Evolutionary conservation across 2,113 vertebrate genomes (phyloP).

Genomic region (Beaufortia kweichowensis): DNA sequence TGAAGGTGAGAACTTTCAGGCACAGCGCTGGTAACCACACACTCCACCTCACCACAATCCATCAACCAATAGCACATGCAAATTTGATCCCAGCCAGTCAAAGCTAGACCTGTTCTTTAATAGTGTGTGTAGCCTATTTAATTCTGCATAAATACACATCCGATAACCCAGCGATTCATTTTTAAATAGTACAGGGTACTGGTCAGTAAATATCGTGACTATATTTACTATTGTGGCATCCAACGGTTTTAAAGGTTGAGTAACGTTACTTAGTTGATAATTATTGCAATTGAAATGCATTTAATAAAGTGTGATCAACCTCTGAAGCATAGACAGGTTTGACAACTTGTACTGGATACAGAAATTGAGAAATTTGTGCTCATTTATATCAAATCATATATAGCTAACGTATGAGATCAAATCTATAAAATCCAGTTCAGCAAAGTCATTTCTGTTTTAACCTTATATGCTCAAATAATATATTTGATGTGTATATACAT

Average conservation of each 20-base stretch:
- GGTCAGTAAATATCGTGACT: neutral
- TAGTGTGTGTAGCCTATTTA: neutral
- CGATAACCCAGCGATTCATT: neutral
- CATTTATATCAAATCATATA: too few relatives aligned
- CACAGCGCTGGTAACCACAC: conserved; percentile 47
- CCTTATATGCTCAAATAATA: too few relatives aligned
- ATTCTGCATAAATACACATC: neutral
- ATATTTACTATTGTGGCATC: too few relatives aligned
- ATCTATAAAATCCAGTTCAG: too few relatives aligned
- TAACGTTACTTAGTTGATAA: too few relatives aligned
- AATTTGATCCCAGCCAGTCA: conserved; percentile 45
- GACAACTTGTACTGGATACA: too few relatives aligned
- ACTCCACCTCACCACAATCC: conserved; percentile 50
- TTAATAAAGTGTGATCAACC: too few relatives aligned
- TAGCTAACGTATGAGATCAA: too few relatives aligned
- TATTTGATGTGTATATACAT: neutral
- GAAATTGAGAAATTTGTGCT: too few relatives aligned
- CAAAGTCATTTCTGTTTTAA: conserved; percentile 1
- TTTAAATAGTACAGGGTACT: neutral
- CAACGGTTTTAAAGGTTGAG: too few relatives aligned
- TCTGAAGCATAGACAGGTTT: too few relatives aligned
- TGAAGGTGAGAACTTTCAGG: conserved; percentile 43
- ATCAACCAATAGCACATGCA: conserved; percentile 51
- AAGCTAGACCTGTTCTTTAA: conserved; percentile 21
- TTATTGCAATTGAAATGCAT: too few relatives aligned